Conservation (phyloP, 2,888 invertebrate species). For the Lasioglossum zephyrum region DNA sequence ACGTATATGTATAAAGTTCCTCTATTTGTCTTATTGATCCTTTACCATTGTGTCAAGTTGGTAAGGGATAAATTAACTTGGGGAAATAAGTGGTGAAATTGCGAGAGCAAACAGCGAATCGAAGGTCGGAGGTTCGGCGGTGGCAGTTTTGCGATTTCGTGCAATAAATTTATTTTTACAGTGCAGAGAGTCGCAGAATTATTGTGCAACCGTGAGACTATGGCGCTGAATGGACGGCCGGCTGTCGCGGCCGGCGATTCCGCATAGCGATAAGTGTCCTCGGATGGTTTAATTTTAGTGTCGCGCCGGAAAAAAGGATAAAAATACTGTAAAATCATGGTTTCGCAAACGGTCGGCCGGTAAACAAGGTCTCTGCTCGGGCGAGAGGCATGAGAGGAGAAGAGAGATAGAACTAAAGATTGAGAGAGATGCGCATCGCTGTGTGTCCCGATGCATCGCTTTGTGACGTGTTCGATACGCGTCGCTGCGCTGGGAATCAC, state of each 20-base stretch:
- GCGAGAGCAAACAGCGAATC: neutral
- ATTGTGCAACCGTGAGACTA: constrained; percentile 9
- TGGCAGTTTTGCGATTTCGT: neutral
- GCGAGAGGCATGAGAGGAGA: neutral
- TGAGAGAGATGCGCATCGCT: neutral
- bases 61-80: neutral
- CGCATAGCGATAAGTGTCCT: constrained; percentile 51
- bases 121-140: neutral
- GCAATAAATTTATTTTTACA: neutral
- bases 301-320: constrained; percentile 51
- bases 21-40: too few species aligned
- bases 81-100: neutral
- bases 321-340: constrained; percentile 50
- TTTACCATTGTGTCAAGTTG: too few species aligned
- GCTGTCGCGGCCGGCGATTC: constrained; percentile 30
- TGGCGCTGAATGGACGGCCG: constrained; percentile 24
- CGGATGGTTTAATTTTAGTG: constrained; percentile 57
- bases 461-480: constrained; percentile 13
- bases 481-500: constrained; percentile 3
- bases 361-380: constrained; percentile 41
- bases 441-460: constrained; percentile 26
- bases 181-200: neutral
- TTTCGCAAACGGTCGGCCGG: constrained; percentile 48
- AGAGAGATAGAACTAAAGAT: neutral
- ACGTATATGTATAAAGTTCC: too few species aligned